Evolutionary conservation across 2,888 invertebrate genomes (phyloP).

Genomic region (Leptinotarsa rubiginosa): DNA sequence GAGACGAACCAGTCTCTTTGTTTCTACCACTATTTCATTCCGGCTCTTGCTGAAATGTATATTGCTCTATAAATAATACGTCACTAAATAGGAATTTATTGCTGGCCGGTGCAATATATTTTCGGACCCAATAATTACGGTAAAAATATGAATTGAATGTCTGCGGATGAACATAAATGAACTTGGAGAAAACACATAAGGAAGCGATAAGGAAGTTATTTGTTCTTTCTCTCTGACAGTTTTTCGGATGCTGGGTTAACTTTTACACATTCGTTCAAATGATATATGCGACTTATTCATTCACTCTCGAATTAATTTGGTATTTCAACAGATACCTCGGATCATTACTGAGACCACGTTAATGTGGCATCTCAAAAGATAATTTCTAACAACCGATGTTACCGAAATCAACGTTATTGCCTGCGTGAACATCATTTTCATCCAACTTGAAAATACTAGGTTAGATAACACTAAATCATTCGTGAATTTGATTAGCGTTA

Average conservation of each 20-base stretch:
- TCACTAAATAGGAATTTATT: slow-evolving; percentile 58
- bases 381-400: too few relatives aligned
- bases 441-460: too few relatives aligned
- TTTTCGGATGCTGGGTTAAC: slow-evolving; percentile 12
- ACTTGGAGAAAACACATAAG: slow-evolving; percentile 36
- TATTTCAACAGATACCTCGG: too few relatives aligned
- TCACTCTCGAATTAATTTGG: not conserved
- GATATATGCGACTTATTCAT: not conserved
- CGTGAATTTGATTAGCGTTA: too few relatives aligned
- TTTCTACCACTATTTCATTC: slow-evolving; percentile 55
- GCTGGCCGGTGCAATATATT: slow-evolving; percentile 54
- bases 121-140: slow-evolving; percentile 55
- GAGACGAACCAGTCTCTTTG: slow-evolving; percentile 52
- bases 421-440: too few relatives aligned
- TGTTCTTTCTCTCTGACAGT: slow-evolving; percentile 26
- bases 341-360: too few relatives aligned
- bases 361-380: too few relatives aligned
- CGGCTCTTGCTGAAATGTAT: slow-evolving; percentile 52
- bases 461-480: too few relatives aligned
- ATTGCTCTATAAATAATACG: slow-evolving; percentile 58
- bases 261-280: not conserved
- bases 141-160: slow-evolving; percentile 50
- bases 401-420: too few relatives aligned
- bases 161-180: slow-evolving; percentile 35
- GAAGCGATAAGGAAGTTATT: slow-evolving; percentile 35